Base-by-base conservation (phyloP, 2,113 vertebrate genomes). In the Podarcis cretensis region DNA sequence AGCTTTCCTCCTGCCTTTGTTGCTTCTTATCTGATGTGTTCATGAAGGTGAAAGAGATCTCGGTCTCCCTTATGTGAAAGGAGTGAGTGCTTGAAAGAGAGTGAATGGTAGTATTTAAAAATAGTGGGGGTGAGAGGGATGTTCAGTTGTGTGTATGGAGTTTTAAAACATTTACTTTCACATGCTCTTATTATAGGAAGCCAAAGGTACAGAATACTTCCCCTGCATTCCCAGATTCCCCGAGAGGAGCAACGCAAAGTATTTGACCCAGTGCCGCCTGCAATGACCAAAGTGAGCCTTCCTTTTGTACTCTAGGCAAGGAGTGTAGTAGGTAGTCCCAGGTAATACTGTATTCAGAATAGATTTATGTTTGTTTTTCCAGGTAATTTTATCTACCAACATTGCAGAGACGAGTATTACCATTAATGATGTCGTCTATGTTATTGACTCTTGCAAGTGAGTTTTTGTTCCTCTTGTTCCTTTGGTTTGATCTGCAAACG, bases 371-470 rank as follows among this genome's bases (percentile, higher is more conserved):
- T 77, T 93, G 92, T n/a, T 66, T 94, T 94, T 87, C 0, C 93
- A 99, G 99, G 98, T 99, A 66, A 99, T 99, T 94, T 97, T 99
- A 90, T 99, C 99, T n/a, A 99, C 98, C 87, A 99, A 99, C 95
- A 98, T 99, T 92, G 99, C 98, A 0, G 99, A 99, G 95, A 99
- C 98, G 3, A 99, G 99, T 92, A 98, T 99, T 94, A 99, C 98
- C 90, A 99, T 99, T 97, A 99, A 99, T 23, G 98, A 99, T 1
- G 99, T 99, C 21, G 98, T 99, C 90, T 99, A 98, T 59, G 98
- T 99, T 93, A 97, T 99, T 82, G 99, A 99, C 95, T 99, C 98
- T n/a, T 99, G 98, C 99, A 99, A 99, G 98, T 99, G 96, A 97
- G 98, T 98, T 88, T 76, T 69, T 90, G 71, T 92, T 91, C 57